Evolutionary conservation across 2,113 vertebrate species (phyloP), one percentile per base, ranked within the genome.

Genomic region (Hemibagrus wyckioides): DNA sequence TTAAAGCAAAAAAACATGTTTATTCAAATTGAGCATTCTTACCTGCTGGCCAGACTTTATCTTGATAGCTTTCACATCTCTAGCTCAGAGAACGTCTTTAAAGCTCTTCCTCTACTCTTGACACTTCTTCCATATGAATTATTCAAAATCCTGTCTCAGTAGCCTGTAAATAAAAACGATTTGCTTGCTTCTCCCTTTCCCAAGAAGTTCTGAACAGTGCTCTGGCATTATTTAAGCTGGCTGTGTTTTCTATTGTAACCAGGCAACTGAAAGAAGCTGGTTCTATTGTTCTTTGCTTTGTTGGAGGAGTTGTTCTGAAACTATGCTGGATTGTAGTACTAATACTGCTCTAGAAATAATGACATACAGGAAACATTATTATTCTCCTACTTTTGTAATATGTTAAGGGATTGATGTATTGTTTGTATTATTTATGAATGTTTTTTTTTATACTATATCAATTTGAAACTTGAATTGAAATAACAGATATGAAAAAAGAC

Each of bases 241-340:
- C 61, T 88, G 90, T 95, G 94, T 94, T 94, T 92, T 87, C 89
- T 90, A 91, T 33, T 86, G 96, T 97, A 95, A 39, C 97, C 93
- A 93, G 93, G 97, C 94, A 96, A 97, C 97, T 13, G 79, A 57
- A 80, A 79, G 82, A 86, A 83, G 21, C 89, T 89, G 84, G 88
- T 87, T 89, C 82, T 85, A 90, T 94, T 93, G 91, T 86, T 90
- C 93, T 93, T 33, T 85, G 77, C 23, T 33, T 73, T 81, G 52
- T 44, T 65, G 80, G 52, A 69, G 57, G 59, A 85, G 17, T 1
- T 86, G 5, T 80, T 54, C 52, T 80, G 14, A 79, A 80, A 33
- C 75, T 50, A 30, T 19, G 48, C 75, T 54, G 19, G 73, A 44
- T 28, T 44, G 13, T 28, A 73, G 41, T 10, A 41, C 23, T 48